Conservation (phyloP, 2,888 invertebrate species). For the Yponomeuta evonymella region DNA sequence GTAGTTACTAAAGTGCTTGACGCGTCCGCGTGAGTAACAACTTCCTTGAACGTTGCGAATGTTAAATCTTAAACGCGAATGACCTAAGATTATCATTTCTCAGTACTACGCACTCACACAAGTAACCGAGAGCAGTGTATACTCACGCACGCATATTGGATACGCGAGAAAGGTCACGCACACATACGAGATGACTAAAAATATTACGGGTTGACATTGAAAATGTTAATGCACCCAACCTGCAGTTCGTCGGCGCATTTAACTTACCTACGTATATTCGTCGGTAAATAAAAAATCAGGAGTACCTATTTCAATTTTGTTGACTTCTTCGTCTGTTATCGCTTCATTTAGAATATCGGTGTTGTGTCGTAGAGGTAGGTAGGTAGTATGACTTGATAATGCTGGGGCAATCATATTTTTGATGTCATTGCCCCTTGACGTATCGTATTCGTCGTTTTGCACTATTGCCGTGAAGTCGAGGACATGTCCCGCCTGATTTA, state of each 20-base stretch:
- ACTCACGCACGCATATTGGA: conserved; percentile 26
- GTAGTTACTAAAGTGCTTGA: conserved; percentile 7
- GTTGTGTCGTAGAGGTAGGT: conserved; percentile 13
- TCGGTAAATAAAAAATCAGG: conserved; percentile 39
- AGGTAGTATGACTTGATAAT: conserved; percentile 42
- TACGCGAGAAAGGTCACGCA: conserved; percentile 57
- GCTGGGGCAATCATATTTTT: conserved; percentile 38
- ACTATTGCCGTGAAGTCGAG: not conserved
- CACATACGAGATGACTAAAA: conserved; percentile 64
- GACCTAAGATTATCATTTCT: conserved; percentile 57
- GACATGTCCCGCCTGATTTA: conserved; percentile 6
- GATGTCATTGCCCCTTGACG: conserved; percentile 44
- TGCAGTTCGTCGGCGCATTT: conserved; percentile 51
- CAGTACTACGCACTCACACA: conserved; percentile 43
- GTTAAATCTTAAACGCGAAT: conserved; percentile 39
- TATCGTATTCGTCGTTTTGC: conserved; percentile 19
- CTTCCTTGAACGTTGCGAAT: conserved; percentile 27
- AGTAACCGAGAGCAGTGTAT: conserved; percentile 14
- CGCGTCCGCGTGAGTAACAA: conserved; percentile 27
- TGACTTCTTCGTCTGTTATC: conserved; percentile 59
- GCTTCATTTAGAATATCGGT: conserved; percentile 34
- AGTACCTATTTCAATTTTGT: conserved; percentile 44
- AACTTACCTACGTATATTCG: conserved; percentile 43
- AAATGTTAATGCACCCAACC: conserved; percentile 70
- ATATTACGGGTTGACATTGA: conserved; percentile 75